These are phyloP conservation scores for Epinephelus cyanopodus DNA, from an alignment of 2,113 vertebrate species.

Conservation along the genomic window DNA sequence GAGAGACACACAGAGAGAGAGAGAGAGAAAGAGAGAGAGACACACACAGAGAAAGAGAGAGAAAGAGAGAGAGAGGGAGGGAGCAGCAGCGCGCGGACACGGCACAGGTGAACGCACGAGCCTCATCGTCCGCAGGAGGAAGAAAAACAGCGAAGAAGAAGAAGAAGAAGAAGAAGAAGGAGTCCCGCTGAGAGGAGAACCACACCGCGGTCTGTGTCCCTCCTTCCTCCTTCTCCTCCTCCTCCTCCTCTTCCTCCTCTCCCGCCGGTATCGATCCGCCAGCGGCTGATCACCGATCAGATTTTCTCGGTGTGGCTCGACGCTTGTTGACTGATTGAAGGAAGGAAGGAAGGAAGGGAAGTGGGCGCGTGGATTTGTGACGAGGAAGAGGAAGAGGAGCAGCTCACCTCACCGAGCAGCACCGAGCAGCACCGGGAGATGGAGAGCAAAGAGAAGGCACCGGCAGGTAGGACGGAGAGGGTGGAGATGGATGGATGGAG, in stretches of 20 bases:
- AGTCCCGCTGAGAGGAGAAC: background rate
- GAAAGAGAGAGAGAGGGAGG: conserved; percentile 13
- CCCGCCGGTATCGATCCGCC: conserved; percentile 32
- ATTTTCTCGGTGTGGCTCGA: conserved; percentile 3
- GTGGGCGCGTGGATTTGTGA: conserved; percentile 13
- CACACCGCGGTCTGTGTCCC: background rate
- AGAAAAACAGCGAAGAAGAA: background rate
- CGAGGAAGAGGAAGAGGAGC: background rate
- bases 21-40: background rate
- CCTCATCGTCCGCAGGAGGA: conserved; percentile 61
- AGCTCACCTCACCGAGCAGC: background rate
- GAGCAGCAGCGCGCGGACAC: conserved; percentile 36
- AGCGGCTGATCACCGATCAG: conserved; percentile 10
- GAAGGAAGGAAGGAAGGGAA: background rate
- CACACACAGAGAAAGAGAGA: conserved; percentile 31
- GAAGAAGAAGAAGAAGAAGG: background rate
- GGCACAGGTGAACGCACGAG: conserved; percentile 72
- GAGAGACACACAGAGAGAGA: conserved; percentile 31
- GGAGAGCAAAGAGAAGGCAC: conserved; percentile 78
- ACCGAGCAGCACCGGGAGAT: conserved; percentile 51
- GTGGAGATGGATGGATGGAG: conserved; percentile 2
- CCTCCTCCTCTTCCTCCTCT: conserved; percentile 9
- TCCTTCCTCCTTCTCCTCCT: background rate
- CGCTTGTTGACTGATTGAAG: conserved; percentile 40
- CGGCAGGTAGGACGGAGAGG: conserved; percentile 64